Evolutionary conservation across 1,140 invertebrate species (phyloP), one percentile per base, ranked within the genome.

Genomic region (Drosophila pectinifera): DNA sequence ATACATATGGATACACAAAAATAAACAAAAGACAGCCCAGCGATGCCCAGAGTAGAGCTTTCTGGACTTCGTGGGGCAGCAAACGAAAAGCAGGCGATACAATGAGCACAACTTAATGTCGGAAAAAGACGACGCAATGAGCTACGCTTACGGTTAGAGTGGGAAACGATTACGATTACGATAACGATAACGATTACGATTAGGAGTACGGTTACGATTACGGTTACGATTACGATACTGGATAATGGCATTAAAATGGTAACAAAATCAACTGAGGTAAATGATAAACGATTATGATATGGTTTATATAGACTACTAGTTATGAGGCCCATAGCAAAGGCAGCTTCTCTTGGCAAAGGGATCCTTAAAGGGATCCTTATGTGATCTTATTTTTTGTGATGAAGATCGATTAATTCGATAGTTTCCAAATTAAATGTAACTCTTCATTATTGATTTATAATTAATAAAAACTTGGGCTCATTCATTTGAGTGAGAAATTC

Each of bases 1-100:
- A 86, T 89, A 90, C 88, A 88, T 72, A 72, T 83, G 83, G 83
- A 88, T 88, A 88, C 63, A 88, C 70, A 88, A 82, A 86, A 38
- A 16, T 22, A 51, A 64, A 70, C 28, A 42, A 62, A 62, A 69
- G 14, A 38, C 16, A 43, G n/a, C 36, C 59, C 57, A 41, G 28
- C 45, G 65, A 38, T 45, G 28, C 0, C 36, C 67, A 31, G 39
- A 55, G 5, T 20, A 18, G 31, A 31, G 2, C 3, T 28, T 10
- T 22, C 36, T 28, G 53, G 53, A 58, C 36, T 7, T 58, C 59
- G 59, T 22, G 16, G 48, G 5, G 31, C 26, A 22, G 62, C 38
- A 77, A 81, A 74, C 43, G 41, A 80, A 69, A 79, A 79, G 69
- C 59, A 80, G 56, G 53, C 62, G 61, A 73, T 61, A 70, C 48